These are phyloP conservation scores for Busseola fusca DNA, from an alignment of 2,888 invertebrate species.

Conservation along the genomic window DNA sequence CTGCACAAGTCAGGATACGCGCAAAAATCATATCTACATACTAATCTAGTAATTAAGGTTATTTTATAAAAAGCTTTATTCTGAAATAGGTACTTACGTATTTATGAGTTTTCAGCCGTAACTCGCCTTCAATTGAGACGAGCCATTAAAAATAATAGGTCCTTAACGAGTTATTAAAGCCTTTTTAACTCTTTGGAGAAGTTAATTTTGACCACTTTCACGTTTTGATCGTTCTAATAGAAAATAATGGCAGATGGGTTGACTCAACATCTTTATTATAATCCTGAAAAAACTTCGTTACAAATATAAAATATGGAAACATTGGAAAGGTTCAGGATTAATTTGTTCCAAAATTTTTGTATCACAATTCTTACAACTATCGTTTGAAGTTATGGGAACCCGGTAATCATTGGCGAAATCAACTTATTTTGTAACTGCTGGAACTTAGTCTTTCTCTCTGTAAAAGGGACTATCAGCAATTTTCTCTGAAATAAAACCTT, in stretches of 20 bases:
- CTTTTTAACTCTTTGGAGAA: slow-evolving; percentile 1
- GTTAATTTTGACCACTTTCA: slow-evolving; percentile 6
- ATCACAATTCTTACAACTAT: neutral
- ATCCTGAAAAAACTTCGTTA: neutral
- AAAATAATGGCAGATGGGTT: slow-evolving; percentile 4
- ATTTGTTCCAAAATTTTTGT: neutral
- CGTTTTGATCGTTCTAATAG: slow-evolving; percentile 6
- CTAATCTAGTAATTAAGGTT: neutral
- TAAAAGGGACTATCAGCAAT: too few species aligned
- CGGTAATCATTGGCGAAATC: too few species aligned
- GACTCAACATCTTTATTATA: neutral
- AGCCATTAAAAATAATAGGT: slow-evolving; percentile 44
- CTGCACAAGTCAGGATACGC: neutral
- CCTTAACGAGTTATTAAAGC: slow-evolving; percentile 42
- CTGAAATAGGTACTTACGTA: neutral
- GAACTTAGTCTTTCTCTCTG: too few species aligned
- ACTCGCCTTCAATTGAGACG: slow-evolving; percentile 21
- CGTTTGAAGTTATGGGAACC: too few species aligned
- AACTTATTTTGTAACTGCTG: too few species aligned
- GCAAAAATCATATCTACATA: neutral
- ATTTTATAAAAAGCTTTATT: neutral
- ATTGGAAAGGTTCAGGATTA: neutral
- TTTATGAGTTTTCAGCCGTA: slow-evolving; percentile 19
- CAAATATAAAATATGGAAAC: neutral
- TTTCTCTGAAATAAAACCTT: too few species aligned